phyloP scores from a whole-genome alignment of 2,888 invertebrate species.

The Lithosia quadra region DNA sequence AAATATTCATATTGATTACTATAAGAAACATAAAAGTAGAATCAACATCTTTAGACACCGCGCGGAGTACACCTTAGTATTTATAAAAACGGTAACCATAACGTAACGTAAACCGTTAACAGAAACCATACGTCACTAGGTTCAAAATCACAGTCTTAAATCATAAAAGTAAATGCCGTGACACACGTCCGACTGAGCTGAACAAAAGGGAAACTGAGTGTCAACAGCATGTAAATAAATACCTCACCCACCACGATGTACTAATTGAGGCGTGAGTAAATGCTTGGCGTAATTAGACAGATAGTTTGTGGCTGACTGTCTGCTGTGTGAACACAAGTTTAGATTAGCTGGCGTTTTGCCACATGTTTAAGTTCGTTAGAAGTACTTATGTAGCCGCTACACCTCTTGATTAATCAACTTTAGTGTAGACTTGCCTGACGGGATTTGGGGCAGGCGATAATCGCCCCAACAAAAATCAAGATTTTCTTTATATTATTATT shows the following conservation, averaged over 20 bases:
- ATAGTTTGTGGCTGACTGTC: conserved; percentile 10
- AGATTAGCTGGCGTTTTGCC: not conserved
- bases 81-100: not conserved
- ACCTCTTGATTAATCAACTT: no score
- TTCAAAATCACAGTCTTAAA: not conserved
- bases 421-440: no score
- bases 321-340: not conserved
- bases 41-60: not conserved
- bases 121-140: not conserved
- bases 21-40: not conserved
- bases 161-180: conserved; percentile 3
- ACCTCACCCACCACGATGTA: conserved; percentile 24
- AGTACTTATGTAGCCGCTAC: not conserved
- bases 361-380: not conserved
- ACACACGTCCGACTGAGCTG: conserved; percentile 8
- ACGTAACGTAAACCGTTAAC: not conserved
- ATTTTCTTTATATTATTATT: no score
- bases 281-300: not conserved
- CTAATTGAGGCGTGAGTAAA: conserved; percentile 14
- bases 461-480: no score
- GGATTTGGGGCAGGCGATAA: no score
- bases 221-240: conserved; percentile 49
- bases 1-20: not conserved
- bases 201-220: conserved; percentile 53
- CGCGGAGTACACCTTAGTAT: not conserved